Base-by-base conservation (phyloP, 2,888 invertebrate genomes). In the Drosophila recens region DNA sequence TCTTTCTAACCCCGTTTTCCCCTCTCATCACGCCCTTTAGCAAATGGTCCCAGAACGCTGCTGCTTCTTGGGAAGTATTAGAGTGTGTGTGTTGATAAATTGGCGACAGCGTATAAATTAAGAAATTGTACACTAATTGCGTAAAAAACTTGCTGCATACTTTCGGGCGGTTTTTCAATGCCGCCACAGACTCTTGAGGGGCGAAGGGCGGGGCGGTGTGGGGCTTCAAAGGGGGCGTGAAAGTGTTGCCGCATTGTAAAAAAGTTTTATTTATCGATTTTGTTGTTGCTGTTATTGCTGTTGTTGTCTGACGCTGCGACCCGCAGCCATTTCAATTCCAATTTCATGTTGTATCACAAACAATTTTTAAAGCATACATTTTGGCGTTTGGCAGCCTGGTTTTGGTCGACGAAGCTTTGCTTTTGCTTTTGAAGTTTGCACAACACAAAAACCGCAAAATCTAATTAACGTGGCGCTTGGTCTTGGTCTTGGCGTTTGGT, bases 81-180 rank as follows among this genome's bases (percentile, higher is more conserved):
- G 34, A 13, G 17, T 51, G 51, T 17, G 30, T 30, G 17, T 36
- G 34, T 81, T 90, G 90, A 90, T 90, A 90, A 90, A 90, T 90
- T 90, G 90, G 90, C 90, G 90, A 90, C 90, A 90, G 89, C 83
- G 83, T 86, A 90, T 90, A 90, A 90, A 90, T 90, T 90, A 90
- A 90, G 90, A 90, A 90, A 90, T 90, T 90, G 87, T 90, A 88
- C 89, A 89, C 90, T 90, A 90, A 90, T 90, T 90, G 89, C 87
- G 80, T 87, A 85, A 90, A 89, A 89, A 87, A 83, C 79, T 84
- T 81, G 77, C 72, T 78, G 83, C 83, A 85, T 87, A 83, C 83
- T 87, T 87, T 79, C 70, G 75, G 72, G 75, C 78, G 83, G 75
- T 75, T 85, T 82, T 73, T 79, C 82, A 82, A 75, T 83, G 80